Percentiles rank a stretch among this genome's conserved stretches.
phyloP scores from a whole-genome alignment of 2,113 vertebrate genomes.

The Dicaeum eximium region DNA sequence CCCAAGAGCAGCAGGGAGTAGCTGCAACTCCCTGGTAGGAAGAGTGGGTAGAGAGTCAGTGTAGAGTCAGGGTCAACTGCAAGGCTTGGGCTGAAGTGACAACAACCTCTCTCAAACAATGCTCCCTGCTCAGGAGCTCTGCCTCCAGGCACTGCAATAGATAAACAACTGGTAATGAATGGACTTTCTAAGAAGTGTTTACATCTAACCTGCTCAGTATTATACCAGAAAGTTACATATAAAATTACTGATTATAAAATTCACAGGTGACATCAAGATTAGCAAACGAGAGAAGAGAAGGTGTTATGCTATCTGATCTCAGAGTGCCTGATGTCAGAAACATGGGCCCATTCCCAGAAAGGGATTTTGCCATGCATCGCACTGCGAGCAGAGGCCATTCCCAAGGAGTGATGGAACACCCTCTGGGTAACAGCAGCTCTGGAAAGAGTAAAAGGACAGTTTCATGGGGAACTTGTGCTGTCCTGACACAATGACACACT shows the following conservation, averaged over 20 bases:
- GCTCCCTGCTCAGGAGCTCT: background rate
- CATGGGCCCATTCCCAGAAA: background rate
- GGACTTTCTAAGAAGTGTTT: background rate
- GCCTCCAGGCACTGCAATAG: background rate
- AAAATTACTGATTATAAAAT: background rate
- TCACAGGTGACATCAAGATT: background rate
- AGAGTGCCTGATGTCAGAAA: background rate
- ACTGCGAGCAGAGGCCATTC: background rate
- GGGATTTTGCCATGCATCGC: background rate
- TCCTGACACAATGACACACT: accelerated
- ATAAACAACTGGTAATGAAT: background rate
- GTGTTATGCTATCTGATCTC: background rate
- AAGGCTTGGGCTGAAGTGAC: background rate
- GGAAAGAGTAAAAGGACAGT: background rate
- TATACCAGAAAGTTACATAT: background rate
- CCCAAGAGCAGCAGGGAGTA: background rate
- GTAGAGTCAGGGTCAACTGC: background rate
- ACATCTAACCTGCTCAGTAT: background rate
- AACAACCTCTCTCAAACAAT: background rate
- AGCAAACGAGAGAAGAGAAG: background rate
- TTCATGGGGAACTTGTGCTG: background rate
- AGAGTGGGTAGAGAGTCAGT: background rate
- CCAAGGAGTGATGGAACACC: background rate
- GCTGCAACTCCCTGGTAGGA: background rate
- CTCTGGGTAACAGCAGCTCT: background rate